Conservation (phyloP, 2,797 vertebrate genomes). For the Propithecus deckenii region DNA sequence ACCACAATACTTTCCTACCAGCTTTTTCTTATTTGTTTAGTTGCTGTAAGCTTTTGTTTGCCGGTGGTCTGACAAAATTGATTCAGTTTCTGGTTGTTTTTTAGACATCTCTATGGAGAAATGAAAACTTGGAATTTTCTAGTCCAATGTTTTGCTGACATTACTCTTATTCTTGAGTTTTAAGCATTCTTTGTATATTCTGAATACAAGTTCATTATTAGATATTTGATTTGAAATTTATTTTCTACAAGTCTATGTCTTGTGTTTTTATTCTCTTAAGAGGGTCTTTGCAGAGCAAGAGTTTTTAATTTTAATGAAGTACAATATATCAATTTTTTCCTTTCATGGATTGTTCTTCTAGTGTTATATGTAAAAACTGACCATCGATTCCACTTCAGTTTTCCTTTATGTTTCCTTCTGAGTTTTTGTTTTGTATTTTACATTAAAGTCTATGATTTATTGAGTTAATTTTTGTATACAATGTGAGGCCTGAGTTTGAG, state of each 20-base stretch:
- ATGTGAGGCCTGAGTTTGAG: neutral
- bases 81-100: neutral
- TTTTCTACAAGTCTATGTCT: neutral
- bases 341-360: neutral
- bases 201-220: neutral
- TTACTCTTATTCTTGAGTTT: neutral
- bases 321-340: neutral
- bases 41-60: neutral
- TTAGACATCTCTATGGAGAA: neutral
- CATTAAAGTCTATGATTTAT: neutral
- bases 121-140: neutral
- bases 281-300: neutral
- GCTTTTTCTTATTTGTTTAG: neutral
- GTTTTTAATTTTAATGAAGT: neutral
- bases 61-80: neutral
- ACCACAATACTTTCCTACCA: neutral
- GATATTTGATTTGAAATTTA: neutral
- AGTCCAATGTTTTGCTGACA: neutral
- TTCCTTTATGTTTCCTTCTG: neutral
- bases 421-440: neutral
- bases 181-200: neutral
- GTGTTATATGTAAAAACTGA: neutral
- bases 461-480: neutral
- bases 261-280: neutral
- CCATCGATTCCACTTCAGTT: neutral